Conservation (phyloP, 2,888 invertebrate species). For the Macaria liturata region DNA sequence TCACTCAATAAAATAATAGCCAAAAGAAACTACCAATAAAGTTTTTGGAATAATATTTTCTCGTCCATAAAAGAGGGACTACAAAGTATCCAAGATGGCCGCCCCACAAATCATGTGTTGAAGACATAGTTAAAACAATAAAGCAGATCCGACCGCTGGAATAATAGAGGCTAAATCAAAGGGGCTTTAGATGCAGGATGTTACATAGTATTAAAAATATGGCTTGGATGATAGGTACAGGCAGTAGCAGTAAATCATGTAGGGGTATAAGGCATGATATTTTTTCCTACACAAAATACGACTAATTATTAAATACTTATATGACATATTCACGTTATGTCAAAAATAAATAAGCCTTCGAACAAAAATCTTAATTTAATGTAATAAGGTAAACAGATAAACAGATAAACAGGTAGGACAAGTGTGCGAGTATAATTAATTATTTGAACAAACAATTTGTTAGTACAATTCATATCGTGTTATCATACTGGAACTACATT, state of each 20-base stretch:
- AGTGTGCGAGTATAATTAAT: too few species aligned
- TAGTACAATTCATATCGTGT: too few species aligned
- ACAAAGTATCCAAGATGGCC: conserved; percentile 22
- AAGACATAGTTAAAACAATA: conserved; percentile 63
- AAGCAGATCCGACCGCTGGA: conserved; percentile 53
- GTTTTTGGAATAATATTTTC: conserved; percentile 25
- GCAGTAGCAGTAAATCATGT: conserved; percentile 3
- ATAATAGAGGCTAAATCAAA: conserved; percentile 66
- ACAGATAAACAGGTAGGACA: too few species aligned
- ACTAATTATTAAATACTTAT: too few species aligned
- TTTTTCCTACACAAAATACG: too few species aligned
- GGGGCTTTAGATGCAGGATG: conserved; percentile 51
- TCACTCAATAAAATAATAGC: conserved; percentile 19
- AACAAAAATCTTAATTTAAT: too few species aligned
- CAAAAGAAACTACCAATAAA: conserved; percentile 22
- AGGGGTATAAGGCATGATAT: too few species aligned
- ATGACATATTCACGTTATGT: too few species aligned
- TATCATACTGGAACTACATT: too few species aligned
- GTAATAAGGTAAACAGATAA: too few species aligned
- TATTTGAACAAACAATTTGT: too few species aligned
- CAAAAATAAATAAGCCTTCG: too few species aligned
- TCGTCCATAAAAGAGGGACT: conserved; percentile 20
- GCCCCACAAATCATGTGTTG: conserved; percentile 52
- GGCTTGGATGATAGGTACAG: conserved; percentile 23
- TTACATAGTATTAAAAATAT: conserved; percentile 62